A percentile compares a stretch with the other conserved stretches of the same genome.
phyloP scores from a whole-genome alignment of 2,113 vertebrate species.

The Argyrosomus japonicus region DNA sequence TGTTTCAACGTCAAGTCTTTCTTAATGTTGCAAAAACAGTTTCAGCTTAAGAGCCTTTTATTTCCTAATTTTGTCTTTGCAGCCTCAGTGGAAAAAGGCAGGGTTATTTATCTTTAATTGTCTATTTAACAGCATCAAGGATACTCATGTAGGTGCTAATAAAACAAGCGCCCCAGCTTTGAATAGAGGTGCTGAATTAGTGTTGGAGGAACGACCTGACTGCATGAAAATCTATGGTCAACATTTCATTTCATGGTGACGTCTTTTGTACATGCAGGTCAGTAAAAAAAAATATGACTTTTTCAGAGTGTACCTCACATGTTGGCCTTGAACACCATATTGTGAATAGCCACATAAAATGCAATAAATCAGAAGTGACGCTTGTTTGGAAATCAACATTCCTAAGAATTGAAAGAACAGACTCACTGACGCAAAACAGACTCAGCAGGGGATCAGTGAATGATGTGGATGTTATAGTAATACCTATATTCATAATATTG shows the following conservation, averaged over 20 bases:
- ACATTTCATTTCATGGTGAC: neutral
- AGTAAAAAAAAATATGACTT: neutral
- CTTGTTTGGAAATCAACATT: neutral
- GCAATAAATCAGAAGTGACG: neutral
- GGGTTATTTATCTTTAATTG: constrained; percentile 52
- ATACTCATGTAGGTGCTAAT: constrained; percentile 66
- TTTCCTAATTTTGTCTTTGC: constrained; percentile 10
- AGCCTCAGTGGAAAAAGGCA: neutral
- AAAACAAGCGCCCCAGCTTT: constrained; percentile 54
- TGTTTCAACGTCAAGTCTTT: constrained; percentile 1
- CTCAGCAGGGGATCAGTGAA: neutral
- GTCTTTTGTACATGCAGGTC: neutral
- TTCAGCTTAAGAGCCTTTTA: constrained; percentile 8
- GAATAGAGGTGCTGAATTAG: constrained; percentile 57
- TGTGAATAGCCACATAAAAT: neutral
- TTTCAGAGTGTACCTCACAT: constrained; percentile 1
- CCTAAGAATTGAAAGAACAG: neutral
- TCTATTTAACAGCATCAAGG: constrained; percentile 43
- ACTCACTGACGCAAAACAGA: constrained; percentile 6
- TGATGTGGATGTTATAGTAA: neutral
- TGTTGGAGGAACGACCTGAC: constrained; percentile 48
- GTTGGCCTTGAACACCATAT: neutral
- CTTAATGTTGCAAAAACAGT: neutral
- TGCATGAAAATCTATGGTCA: neutral
- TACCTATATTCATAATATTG: neutral